phyloP scores from a whole-genome alignment of 2,113 vertebrate species.

The Condylura cristata region DNA sequence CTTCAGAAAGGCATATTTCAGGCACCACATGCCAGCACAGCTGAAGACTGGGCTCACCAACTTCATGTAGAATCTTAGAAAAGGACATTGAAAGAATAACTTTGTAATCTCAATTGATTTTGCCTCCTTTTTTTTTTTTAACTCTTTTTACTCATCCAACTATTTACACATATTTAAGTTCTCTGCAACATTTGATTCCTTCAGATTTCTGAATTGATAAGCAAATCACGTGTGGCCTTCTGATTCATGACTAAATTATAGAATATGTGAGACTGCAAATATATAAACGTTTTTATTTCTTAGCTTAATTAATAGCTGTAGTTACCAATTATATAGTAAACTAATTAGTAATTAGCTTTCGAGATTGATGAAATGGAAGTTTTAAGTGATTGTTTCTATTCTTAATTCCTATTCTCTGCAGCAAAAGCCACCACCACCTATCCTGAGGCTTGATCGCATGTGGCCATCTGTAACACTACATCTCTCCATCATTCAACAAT shows the following conservation, averaged over 20 bases:
- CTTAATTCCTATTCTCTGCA: slow-evolving; percentile 42
- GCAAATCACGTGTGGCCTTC: slow-evolving; percentile 18
- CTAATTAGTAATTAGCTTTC: slow-evolving; percentile 43
- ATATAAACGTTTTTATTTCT: slow-evolving; percentile 58
- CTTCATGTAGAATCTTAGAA: background rate
- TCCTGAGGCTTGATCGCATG: background rate
- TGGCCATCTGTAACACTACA: background rate
- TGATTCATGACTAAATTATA: slow-evolving; percentile 69
- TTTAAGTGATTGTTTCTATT: slow-evolving; percentile 56
- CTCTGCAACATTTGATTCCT: background rate
- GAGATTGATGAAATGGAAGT: background rate
- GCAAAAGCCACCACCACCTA: background rate
- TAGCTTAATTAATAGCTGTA: slow-evolving; percentile 61
- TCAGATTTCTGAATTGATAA: slow-evolving; percentile 6
- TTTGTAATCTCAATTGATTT: background rate
- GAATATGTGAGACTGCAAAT: slow-evolving; percentile 50
- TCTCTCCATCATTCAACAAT: background rate
- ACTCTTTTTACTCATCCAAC: slow-evolving; percentile 30
- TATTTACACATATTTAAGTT: slow-evolving; percentile 48
- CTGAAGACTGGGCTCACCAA: background rate
- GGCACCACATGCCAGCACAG: background rate
- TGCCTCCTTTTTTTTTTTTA: background rate
- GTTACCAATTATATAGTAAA: slow-evolving; percentile 57
- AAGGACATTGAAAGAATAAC: background rate
- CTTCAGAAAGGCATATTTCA: background rate